Percentiles rank a stretch among this genome's conserved stretches.
Conservation (phyloP, 2,888 invertebrate genomes). For the Drosophila parthenogenetica region DNA sequence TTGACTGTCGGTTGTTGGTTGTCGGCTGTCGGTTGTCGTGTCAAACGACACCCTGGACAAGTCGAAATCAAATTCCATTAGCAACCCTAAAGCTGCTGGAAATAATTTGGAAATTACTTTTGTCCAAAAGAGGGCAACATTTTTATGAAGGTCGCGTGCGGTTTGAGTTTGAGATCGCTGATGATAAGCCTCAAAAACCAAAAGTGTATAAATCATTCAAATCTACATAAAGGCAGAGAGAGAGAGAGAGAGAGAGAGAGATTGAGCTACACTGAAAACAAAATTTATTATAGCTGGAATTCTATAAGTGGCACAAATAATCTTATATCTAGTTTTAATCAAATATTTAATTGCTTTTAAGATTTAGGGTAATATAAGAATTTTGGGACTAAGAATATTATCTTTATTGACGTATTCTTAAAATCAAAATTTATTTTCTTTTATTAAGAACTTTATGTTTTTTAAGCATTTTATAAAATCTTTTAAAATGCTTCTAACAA, state of each 20-base stretch:
- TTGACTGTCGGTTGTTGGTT: conserved; percentile 28
- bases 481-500: no score
- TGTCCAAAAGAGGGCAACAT: conserved; percentile 48
- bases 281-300: no score
- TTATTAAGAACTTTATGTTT: no score
- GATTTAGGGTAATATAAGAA: no score
- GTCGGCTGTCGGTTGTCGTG: conserved; percentile 31
- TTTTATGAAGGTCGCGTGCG: conserved; percentile 84
- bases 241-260: no score
- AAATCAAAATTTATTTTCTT: no score
- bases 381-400: no score
- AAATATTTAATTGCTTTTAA: no score
- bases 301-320: no score
- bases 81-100: conserved; percentile 71
- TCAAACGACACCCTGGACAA: conserved; percentile 60
- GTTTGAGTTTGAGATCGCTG: conserved; percentile 62
- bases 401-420: no score
- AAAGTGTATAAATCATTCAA: conserved; percentile 68
- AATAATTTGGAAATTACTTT: conserved; percentile 82
- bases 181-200: conserved; percentile 47
- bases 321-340: no score
- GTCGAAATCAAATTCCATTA: conserved; percentile 60
- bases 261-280: background rate
- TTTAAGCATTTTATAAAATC: no score
- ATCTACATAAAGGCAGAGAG: conserved; percentile 58